Conservation (phyloP, 2,797 vertebrate genomes). For the Semaprochilodus insignis region DNA sequence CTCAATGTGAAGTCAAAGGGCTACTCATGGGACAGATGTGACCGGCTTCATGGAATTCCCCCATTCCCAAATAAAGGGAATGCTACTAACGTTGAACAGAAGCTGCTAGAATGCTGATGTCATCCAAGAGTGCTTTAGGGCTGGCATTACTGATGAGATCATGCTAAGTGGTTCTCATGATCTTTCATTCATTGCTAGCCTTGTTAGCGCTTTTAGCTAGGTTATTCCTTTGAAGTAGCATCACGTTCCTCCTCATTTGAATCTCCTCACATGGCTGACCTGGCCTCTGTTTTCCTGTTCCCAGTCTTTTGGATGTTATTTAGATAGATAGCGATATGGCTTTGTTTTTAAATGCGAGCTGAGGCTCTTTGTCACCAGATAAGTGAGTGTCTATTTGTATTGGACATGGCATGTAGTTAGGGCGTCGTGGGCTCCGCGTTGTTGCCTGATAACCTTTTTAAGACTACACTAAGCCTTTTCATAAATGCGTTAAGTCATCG, state of each 20-base stretch:
- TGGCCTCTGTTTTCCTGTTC: conserved; percentile 2
- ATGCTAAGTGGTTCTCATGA: neutral
- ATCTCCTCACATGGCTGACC: conserved; percentile 10
- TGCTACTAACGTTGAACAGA: neutral
- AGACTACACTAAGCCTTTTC: conserved; percentile 19
- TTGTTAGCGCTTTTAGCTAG: neutral
- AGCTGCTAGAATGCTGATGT: too few species aligned
- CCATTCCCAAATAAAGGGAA: neutral
- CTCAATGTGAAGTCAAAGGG: neutral
- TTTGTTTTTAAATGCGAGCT: conserved; percentile 4
- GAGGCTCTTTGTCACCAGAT: conserved; percentile 14
- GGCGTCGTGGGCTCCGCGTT: conserved; percentile 4
- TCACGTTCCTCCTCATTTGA: conserved; percentile 16
- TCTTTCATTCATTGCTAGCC: conserved; percentile 1
- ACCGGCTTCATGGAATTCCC: neutral
- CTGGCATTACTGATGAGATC: conserved; percentile 1
- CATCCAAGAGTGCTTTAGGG: neutral
- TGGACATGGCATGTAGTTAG: conserved; percentile 9
- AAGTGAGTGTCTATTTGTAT: conserved; percentile 23
- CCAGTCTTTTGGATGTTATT: neutral
- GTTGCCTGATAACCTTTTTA: conserved; percentile 30
- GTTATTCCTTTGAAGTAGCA: neutral
- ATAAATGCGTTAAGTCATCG: conserved; percentile 10
- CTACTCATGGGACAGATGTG: neutral
- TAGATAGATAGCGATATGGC: conserved; percentile 5